Base-by-base conservation (phyloP, 2,113 vertebrate species). In the Ramphastos sulfuratus region DNA sequence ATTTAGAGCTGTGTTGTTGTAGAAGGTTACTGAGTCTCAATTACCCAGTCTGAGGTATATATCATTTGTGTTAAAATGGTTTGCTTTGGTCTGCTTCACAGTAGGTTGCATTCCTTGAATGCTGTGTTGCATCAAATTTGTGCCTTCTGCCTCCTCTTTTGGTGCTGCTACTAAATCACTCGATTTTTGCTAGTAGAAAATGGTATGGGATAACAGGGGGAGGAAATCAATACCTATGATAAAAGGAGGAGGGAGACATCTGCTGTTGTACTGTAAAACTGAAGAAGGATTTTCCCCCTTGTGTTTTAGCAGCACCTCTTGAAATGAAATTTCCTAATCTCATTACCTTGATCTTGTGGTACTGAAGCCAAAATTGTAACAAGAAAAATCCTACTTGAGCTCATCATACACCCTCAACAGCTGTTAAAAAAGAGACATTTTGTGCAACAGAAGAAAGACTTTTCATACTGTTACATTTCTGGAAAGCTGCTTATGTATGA, bases 161-260 rank as follows among this genome's bases (percentile, higher is more conserved):
- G 11, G 21, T 64, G 9, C 20, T 78, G 33, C 16, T 70, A 6
- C 20, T 55, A 33, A 25, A 66, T 76, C 13, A 33, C 8, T 35
- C 66, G 33, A 9, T 50, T 82, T 82, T 91, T 89, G 80, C 46
- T 73, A 42, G 55, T 35, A 79, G 12, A 84, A 86, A 93, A 31
- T 82, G 0, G 6, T 33, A 79, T 77, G 30, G 66, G 20, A 76
- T 50, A 73, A 3, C 48, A 17, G 6, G 59, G 60, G 16, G 23
- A 20, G 19, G 48, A 65, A 65, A 30, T 65, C 58, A 33, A 0
- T 73, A 61, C 85, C 35, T 70, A 7, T 56, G 42, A 8, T 82
- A 71, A 93, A 89, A 89, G 89, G 91, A 91, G 17, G 25, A 96
- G 95, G 89, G 96, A 96, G 95, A 93, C 96, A 90, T 87, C 96